Evolutionary conservation across 2,797 vertebrate species (phyloP).

Genomic region (Sitta carolinensis): DNA sequence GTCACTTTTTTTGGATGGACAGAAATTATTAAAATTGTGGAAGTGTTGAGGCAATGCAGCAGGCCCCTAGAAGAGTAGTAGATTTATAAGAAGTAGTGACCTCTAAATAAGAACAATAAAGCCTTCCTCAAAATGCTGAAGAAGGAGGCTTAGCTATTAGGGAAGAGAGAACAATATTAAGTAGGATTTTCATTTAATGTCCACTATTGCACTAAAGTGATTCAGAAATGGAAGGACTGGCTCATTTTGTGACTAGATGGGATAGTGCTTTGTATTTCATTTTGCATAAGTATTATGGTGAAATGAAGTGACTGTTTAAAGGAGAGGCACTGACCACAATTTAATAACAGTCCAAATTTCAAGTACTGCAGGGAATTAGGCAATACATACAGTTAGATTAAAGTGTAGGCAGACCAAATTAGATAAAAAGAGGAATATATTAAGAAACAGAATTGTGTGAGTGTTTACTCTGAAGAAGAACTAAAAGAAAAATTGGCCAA

Average conservation of each 20-base stretch:
- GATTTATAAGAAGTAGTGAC: not conserved
- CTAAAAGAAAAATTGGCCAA: slow-evolving; percentile 27
- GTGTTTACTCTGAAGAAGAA: slow-evolving; percentile 48
- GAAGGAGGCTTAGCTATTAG: not conserved
- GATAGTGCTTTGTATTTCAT: slow-evolving; percentile 24
- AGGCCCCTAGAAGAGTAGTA: not conserved
- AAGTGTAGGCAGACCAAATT: slow-evolving; percentile 53
- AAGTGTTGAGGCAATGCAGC: not conserved
- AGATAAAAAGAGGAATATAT: slow-evolving; percentile 59
- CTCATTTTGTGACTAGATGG: slow-evolving; percentile 26
- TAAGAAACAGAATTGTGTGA: slow-evolving; percentile 43
- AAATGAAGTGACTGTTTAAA: slow-evolving; percentile 54
- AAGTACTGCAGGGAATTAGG: slow-evolving; percentile 61
- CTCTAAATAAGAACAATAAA: not conserved
- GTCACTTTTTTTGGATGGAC: not conserved
- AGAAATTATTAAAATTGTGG: not conserved
- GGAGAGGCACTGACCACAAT: slow-evolving; percentile 57
- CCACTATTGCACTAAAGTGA: not conserved
- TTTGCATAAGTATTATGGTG: slow-evolving; percentile 18
- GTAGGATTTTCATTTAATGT: slow-evolving; percentile 18
- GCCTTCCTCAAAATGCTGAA: not conserved
- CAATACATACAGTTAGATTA: slow-evolving; percentile 33
- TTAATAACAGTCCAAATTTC: slow-evolving; percentile 54
- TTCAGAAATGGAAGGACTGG: slow-evolving; percentile 18
- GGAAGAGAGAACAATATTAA: not conserved